Conservation (phyloP, 2,797 vertebrate species). For the Arrhamphus sclerolepis region DNA sequence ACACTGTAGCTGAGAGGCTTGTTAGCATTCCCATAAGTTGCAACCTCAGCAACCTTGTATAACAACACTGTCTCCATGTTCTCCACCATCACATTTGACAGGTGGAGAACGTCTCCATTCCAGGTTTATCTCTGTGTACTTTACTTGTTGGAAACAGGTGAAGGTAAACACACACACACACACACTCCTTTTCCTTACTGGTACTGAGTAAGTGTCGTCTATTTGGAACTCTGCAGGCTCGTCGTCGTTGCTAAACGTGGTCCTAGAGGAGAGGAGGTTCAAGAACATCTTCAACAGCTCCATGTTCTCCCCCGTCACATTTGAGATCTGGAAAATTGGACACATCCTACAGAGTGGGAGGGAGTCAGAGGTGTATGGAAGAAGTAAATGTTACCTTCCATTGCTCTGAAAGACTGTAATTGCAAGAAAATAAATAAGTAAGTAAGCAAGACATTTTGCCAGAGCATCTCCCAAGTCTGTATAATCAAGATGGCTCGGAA, state of each 20-base stretch:
- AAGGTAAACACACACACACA: no score
- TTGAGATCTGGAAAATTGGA: conserved; percentile 98
- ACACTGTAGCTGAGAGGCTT: not conserved
- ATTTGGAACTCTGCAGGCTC: conserved; percentile 98
- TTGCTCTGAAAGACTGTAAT: not conserved
- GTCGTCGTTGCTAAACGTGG: conserved; percentile 88
- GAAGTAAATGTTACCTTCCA: not conserved
- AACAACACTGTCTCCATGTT: not conserved
- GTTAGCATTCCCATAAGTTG: not conserved
- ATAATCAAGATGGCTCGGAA: no score
- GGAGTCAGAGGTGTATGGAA: not conserved
- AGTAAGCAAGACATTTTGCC: not conserved
- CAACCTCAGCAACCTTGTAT: not conserved
- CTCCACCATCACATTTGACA: no score
- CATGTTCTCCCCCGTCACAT: conserved; percentile 95
- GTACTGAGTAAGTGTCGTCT: conserved; percentile 97
- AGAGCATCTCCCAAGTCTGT: no score
- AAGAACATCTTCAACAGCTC: conserved; percentile 98
- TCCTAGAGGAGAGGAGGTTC: conserved; percentile 94
- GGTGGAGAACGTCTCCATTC: conserved; percentile 7
- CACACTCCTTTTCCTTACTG: conserved; percentile 71
- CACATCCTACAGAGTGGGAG: conserved; percentile 84
- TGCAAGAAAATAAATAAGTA: not conserved
- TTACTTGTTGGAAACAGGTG: no score
- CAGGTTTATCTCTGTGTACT: not conserved